Evolutionary conservation across 2,888 invertebrate species (phyloP), one percentile per base, ranked within the genome.

Genomic region (Liposcelis brunnea): DNA sequence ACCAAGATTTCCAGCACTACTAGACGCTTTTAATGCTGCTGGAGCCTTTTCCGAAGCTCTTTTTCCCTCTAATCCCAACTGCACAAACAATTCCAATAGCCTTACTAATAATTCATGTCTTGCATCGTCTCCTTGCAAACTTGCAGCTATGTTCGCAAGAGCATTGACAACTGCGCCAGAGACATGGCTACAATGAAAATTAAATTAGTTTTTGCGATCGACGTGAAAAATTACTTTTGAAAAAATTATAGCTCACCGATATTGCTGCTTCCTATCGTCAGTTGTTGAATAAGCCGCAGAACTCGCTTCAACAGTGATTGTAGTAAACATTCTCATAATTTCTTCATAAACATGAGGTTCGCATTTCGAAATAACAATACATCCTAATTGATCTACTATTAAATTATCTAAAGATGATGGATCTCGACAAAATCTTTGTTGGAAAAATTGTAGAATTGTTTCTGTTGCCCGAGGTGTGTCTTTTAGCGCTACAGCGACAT

Each of bases 281-380:
- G 71, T 69, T 16, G 72, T 68, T 2, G 72, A 71, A 53, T 82
- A 81, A 0, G 77, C 75, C 1, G 82, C 74, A 50, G 81, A 84
- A 49, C 90, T 85, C 6, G 89, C 85, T 58, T 93, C 90, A 10
- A 94, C 83, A 0, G 91, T 91, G 56, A 95, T 91, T 61, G 87
- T 84, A 1, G 84, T 87, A 65, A 97, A 97, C 86, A 97, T 91
- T 57, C 87, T 79, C 94, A 98, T 93, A 50, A 98, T 90, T 61
- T 91, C 91, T 55, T 91, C 91, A 59, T 93, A 89, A 15, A 78
- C 70, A 54, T 70, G 61, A 2, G 65, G 60, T 71, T 85, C 86
- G 52, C 86, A 86, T 56, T 85, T 85, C 0, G 94, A 90, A 45
- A 98, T 87, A 48, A 97, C 85, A 82, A 99, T 97, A 60, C 93